These are phyloP conservation scores for Silurus meridionalis DNA, from an alignment of 2,113 vertebrate species.

Conservation along the genomic window DNA sequence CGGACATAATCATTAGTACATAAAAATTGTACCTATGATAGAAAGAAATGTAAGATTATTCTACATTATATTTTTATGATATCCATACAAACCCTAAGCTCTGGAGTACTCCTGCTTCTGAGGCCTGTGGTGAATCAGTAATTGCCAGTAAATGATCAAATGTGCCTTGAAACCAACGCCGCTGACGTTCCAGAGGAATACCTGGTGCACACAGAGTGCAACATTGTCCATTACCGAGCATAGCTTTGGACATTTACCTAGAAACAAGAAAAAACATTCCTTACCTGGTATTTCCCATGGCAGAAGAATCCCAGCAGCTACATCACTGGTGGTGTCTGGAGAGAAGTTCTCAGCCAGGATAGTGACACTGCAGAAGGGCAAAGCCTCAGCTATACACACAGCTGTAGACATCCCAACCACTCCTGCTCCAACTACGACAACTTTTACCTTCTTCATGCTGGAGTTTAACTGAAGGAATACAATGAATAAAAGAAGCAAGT, in stretches of 20 bases:
- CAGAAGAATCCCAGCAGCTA: conserved; percentile 87
- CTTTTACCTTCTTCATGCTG: conserved; percentile 58
- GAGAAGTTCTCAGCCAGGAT: conserved; percentile 83
- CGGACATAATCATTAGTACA: background rate
- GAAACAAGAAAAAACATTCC: background rate
- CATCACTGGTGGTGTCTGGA: conserved; percentile 86
- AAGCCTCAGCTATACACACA: conserved; percentile 71
- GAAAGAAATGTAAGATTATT: background rate
- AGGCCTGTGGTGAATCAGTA: conserved; percentile 72
- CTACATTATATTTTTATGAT: background rate
- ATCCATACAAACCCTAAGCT: conserved; percentile 79
- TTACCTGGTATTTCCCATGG: conserved; percentile 78
- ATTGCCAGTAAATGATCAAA: conserved; percentile 82
- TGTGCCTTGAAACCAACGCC: conserved; percentile 83
- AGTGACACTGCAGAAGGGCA: conserved; percentile 74
- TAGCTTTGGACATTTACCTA: background rate
- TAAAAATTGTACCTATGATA: background rate
- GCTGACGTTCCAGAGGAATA: conserved; percentile 74
- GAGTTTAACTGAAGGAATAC: background rate
- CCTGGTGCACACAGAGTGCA: conserved; percentile 63
- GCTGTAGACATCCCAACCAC: conserved; percentile 87
- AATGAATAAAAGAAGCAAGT: background rate
- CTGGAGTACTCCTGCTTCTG: conserved; percentile 81
- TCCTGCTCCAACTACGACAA: conserved; percentile 84
- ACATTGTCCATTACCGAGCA: background rate